A percentile compares a stretch with the other conserved stretches of the same genome.
Evolutionary conservation across 2,113 vertebrate genomes (phyloP).

Genomic region (Perccottus glenii): DNA sequence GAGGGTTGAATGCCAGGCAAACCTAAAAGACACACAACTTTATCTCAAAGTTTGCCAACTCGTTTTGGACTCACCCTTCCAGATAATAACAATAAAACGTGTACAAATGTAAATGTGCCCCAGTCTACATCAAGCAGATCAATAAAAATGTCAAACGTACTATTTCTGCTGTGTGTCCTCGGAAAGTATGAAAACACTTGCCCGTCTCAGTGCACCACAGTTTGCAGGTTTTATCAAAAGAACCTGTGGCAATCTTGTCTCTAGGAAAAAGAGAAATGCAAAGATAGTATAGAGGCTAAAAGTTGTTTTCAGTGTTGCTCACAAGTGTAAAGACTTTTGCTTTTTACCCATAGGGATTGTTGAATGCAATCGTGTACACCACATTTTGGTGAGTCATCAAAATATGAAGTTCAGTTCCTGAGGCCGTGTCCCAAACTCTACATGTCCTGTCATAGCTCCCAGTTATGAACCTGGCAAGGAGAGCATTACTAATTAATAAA

Average conservation of each 20-base stretch:
- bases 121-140: not conserved
- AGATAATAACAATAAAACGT: not conserved
- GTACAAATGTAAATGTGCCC: no score
- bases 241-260: conserved; percentile 96
- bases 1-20: conserved; percentile 92
- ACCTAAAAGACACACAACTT: conserved; percentile 77
- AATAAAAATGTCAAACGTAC: conserved; percentile 78
- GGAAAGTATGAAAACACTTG: conserved; percentile 90
- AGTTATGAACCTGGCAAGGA: conserved; percentile 87
- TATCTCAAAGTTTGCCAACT: conserved; percentile 8
- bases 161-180: conserved; percentile 91
- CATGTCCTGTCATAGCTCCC: conserved; percentile 97
- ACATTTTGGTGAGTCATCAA: conserved; percentile 92
- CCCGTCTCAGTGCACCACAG: conserved; percentile 92
- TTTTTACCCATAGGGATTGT: conserved; percentile 93
- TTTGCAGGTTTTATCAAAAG: conserved; percentile 96
- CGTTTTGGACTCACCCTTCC: not conserved
- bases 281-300: conserved; percentile 4
- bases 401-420: conserved; percentile 83
- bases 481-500: not conserved
- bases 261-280: conserved; percentile 70
- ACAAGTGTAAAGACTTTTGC: not conserved
- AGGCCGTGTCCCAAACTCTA: conserved; percentile 91
- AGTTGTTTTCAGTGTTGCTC: not conserved
- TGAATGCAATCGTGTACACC: conserved; percentile 94